Evolutionary conservation across 37 sponge, comb jelly and placozoan genomes (phyloP), one percentile per base, ranked within the genome.

Genomic region (Spongia lamella): DNA sequence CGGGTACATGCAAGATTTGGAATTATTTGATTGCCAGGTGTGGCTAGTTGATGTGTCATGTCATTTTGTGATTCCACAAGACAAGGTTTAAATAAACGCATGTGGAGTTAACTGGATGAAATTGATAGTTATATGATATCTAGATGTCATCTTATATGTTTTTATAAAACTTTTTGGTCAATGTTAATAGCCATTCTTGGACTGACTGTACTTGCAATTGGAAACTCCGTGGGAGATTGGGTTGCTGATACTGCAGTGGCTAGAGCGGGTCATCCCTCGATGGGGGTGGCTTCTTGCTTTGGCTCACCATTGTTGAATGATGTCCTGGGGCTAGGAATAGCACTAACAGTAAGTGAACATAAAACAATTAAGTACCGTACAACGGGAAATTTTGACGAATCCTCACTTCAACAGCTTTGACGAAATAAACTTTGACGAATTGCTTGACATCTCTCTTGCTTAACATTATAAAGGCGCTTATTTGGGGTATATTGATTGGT

Each of bases 191-290:
- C 87, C 38, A 90, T 94, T 17, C 78, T 94, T 31, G 94, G 94
- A 2, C 53, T 94, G 29, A 94, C 92, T 20, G 94, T 94, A 61
- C 67, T 94, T 57, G 94, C 94, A 15, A 79, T 94, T 56, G 94
- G 94, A 21, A 94, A 94, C 51, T 94, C 94, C 22, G 88, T 94
- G 1, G 94, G 94, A 7, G 94, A 94, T 39, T 94, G 80, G 88
- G 94, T 90, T 31, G 88, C 94, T 52, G 92, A 94, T 66, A 90
- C 91, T 29, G 87, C 94, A 27, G 91, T 94, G 4, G 87, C 94
- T 9, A 77, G 84, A 39, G 88, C 83, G 15, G 94, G 94, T 15
- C 74, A 90, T 27, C 92, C 94, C 2, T 87, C 87, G 17, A 94
- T 90, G 88, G 91, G 94, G 40, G 86, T 94, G 49, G 71, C 94